A percentile compares a stretch with the other conserved stretches of the same genome.
Conservation (phyloP, 2,113 vertebrate genomes). For the Alethe diademata region DNA sequence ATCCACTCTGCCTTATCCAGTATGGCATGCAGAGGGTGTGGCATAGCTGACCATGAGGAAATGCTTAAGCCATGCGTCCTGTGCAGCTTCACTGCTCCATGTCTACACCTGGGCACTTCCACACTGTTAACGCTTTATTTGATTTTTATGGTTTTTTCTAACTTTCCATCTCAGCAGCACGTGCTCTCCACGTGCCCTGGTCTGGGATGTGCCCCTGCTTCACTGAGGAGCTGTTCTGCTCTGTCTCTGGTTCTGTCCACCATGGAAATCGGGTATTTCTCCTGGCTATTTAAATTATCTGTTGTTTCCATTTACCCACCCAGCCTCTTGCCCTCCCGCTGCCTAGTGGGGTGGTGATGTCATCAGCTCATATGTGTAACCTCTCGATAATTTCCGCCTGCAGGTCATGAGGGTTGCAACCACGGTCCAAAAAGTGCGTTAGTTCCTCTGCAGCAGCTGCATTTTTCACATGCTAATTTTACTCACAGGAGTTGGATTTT, state of each 20-base stretch:
- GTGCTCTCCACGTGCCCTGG: rapidly evolving
- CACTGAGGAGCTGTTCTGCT: not conserved
- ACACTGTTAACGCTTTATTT: not conserved
- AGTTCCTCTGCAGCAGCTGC: conserved; percentile 44
- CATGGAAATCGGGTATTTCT: not conserved
- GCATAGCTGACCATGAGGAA: rapidly evolving
- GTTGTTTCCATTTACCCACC: conserved; percentile 8
- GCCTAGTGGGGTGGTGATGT: not conserved
- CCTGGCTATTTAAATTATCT: not conserved
- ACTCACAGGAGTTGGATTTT: conserved; percentile 56
- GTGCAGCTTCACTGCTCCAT: not conserved
- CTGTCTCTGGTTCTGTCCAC: rapidly evolving
- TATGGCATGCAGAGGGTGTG: rapidly evolving
- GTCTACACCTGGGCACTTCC: not conserved
- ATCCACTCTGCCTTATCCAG: rapidly evolving
- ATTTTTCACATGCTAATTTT: conserved; percentile 78
- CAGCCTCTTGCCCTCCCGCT: not conserved
- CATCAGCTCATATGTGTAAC: not conserved
- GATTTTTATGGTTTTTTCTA: not conserved
- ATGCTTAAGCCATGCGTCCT: rapidly evolving
- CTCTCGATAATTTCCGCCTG: not conserved
- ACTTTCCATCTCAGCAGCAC: not conserved
- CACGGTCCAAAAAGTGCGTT: not conserved
- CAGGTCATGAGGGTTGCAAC: not conserved
- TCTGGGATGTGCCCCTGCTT: not conserved